Base-by-base conservation (phyloP, 2,797 vertebrate genomes). In the Myotis myotis region DNA sequence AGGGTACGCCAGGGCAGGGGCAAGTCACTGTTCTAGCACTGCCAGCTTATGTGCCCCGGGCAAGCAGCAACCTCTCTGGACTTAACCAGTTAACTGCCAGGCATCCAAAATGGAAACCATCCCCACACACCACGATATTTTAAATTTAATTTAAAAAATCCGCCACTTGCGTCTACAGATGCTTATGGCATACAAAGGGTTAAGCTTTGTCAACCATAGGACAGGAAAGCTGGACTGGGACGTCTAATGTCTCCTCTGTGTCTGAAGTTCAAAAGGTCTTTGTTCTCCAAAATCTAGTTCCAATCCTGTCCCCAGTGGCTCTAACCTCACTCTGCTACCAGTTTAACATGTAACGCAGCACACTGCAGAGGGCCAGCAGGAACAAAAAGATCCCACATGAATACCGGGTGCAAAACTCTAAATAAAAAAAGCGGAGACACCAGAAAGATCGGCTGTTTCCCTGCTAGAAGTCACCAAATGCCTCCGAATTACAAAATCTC, bases 1-100 rank as follows among this genome's bases (percentile, higher is more conserved):
- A 0, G 7, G 19, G 6, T 7, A 2, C 2, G 2, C 28, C 2
- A 62, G 64, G 30, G 78, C 47, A 25, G 23, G 51, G 25, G 13
- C 28, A 8, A 12, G 23, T 22, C 44, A 25, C 33, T 28, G n/a
- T 10, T 36, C 25, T 15, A 17, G 30, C 10, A 10, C 12, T 2
- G 4, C 8, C 13, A 11, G 71, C 36, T 1, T 4, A 1, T 0
- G 6, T 7, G 17, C 44, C 60, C 71, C 28, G 6, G 23, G 5
- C 4, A 3, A 33, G 71, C 8, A 23, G 36, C 5, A 25, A 11
- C 28, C 49, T 41, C 25, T 57, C 38, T 60, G 55, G 68, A 41
- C 57, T 53, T 74, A 13, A 28, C 11, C 57, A 60, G 57, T 60
- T 60, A 60, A 15, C 2, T 30, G 12, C 60, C 60, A 62, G 1